Evolutionary conservation across 35 echinoderm and acorn worm genomes (phyloP).

Genomic region (Holothuria glaberrima): DNA sequence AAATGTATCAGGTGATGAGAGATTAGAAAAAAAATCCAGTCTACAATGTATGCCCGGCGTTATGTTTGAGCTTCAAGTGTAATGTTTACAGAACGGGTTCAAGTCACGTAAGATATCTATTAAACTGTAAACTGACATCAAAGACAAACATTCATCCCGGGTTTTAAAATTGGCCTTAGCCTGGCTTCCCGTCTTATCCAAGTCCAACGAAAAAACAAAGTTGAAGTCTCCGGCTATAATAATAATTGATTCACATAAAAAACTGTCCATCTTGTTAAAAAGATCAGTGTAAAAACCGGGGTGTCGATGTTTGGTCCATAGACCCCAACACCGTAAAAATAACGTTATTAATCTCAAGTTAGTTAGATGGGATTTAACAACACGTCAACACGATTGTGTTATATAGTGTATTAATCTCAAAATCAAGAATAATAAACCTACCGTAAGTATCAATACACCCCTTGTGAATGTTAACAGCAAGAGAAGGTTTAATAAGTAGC

Average conservation of each 20-base stretch:
- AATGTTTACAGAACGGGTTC: not conserved
- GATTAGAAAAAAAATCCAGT: not conserved
- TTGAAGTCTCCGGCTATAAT: not conserved
- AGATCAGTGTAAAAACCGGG: not conserved
- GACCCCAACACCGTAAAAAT: not conserved
- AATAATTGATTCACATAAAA: constrained; percentile 10
- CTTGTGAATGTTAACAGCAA: not conserved
- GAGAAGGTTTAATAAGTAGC: constrained; percentile 13
- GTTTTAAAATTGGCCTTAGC: constrained; percentile 5
- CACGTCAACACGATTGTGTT: no score
- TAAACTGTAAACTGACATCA: not conserved
- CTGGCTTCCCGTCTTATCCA: constrained; percentile 9
- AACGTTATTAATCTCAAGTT: not conserved
- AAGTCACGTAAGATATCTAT: not conserved
- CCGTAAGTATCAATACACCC: not conserved
- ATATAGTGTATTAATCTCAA: not conserved
- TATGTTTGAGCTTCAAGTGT: constrained; percentile 22
- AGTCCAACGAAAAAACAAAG: constrained; percentile 20
- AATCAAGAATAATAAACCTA: not conserved
- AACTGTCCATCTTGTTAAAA: not conserved
- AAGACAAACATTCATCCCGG: constrained; percentile 20
- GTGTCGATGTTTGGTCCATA: constrained; percentile 44
- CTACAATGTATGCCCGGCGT: not conserved
- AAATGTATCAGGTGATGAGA: not conserved
- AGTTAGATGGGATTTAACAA: no score